Base-by-base conservation (phyloP, 2,888 invertebrate species). In the Cephus runcator region DNA sequence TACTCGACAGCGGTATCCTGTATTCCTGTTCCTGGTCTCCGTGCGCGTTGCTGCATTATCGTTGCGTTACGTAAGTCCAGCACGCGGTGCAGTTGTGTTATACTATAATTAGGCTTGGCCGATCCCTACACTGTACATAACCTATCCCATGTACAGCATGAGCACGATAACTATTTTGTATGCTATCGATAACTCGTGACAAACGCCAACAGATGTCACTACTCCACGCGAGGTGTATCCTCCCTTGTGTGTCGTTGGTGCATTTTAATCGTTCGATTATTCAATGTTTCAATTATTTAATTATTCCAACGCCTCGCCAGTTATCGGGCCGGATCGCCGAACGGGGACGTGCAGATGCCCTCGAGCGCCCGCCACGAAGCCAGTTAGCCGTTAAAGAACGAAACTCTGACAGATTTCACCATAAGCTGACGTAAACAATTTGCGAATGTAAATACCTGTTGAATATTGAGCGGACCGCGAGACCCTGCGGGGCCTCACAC, bases 391-490 rank as follows among this genome's bases (percentile, higher is more conserved):
- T 76, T 78, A 80, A 76, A 40, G 79, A 88, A 88, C 88, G 86
- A 88, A 88, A 88, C 83, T 84, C 86, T 90, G 90, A 90, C 90
- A 90, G 89, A 88, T 89, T 89, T 90, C 90, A 90, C 88, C 87
- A 87, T 86, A 85, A 85, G 81, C 88, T 89, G 90, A 90, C 90
- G 90, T 90, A 90, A 90, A 90, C 90, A 90, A 90, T 90, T 90
- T 90, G 85, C 89, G 89, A 90, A 90, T 89, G 90, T 90, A 90
- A 90, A 90, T 90, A 90, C 86, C 88, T 88, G 87, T 87, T 88
- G 87, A 89, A 89, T 88, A 89, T 88, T 88, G 88, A 88, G 87
- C 87, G 81, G 75, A 83, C 80, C 80, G 80, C 71, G 79, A 78
- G 76, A 76, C 77, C 77, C 79, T 80, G 79, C 80, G 78, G 83